Evolutionary conservation across 2,113 vertebrate species (phyloP).

Genomic region (Microtus ochrogaster): DNA sequence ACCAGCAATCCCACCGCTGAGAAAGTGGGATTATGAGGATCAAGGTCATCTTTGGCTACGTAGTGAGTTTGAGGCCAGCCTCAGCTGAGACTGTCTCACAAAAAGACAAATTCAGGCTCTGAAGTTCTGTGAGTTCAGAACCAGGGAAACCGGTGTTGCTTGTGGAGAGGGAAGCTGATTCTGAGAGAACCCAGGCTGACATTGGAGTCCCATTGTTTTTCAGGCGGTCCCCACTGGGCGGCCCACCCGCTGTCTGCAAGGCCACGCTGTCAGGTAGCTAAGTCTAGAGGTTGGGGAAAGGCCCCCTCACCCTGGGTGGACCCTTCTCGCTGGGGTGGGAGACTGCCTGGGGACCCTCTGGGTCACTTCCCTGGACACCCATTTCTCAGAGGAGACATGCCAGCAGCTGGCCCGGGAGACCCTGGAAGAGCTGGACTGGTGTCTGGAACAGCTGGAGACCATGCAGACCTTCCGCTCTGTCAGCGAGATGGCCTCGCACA

Average conservation of each 20-base stretch:
- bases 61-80: background rate
- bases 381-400: conserved; percentile 92
- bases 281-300: background rate
- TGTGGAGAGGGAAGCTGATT: background rate
- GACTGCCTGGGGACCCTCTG: background rate
- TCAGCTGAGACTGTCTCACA: background rate
- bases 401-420: conserved; percentile 96
- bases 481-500: conserved; percentile 94
- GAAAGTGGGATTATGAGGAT: background rate
- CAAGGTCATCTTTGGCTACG: background rate
- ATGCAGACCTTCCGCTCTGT: conserved; percentile 96
- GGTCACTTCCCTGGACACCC: background rate
- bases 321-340: background rate
- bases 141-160: background rate
- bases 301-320: background rate
- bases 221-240: conserved; percentile 94
- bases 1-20: too few species aligned
- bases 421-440: conserved; percentile 96
- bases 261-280: conserved; percentile 94
- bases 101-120: background rate
- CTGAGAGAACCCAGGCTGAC: background rate
- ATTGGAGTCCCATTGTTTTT: conserved; percentile 61
- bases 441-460: conserved; percentile 95
- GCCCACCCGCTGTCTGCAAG: conserved; percentile 93
- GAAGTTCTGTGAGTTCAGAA: background rate